These are phyloP conservation scores for Champsocephalus gunnari DNA, from an alignment of 2,797 vertebrate species.

Conservation along the genomic window DNA sequence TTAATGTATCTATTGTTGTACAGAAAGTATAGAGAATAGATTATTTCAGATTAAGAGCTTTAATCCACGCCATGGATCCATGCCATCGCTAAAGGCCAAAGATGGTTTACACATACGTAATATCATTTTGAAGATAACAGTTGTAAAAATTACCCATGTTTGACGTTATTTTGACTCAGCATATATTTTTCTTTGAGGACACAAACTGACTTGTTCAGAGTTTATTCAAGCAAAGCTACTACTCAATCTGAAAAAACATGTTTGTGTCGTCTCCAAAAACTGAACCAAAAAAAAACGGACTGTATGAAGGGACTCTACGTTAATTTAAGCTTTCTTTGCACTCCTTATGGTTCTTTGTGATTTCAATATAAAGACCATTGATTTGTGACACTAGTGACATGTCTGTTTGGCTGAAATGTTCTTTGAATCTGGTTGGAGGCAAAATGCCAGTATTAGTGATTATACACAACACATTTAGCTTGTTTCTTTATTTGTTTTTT, in stretches of 20 bases:
- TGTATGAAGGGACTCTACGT: conserved; percentile 38
- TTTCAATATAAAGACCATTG: conserved; percentile 9
- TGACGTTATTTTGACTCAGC: conserved; percentile 27
- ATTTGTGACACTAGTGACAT: conserved; percentile 33
- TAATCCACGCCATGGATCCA: conserved; percentile 25
- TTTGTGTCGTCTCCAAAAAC: conserved; percentile 17
- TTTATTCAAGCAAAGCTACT: conserved; percentile 20
- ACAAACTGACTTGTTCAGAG: conserved; percentile 28
- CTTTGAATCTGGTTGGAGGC: conserved; percentile 32
- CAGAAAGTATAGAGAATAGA: conserved; percentile 58
- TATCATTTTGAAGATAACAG: conserved; percentile 30
- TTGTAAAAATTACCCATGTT: conserved; percentile 11
- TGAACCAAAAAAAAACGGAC: conserved; percentile 54
- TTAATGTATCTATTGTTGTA: conserved; percentile 73
- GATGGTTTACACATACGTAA: conserved; percentile 23
- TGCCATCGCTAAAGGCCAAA: conserved; percentile 37
- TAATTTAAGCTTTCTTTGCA: conserved; percentile 52
- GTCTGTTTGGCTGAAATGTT: conserved; percentile 19
- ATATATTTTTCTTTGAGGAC: conserved; percentile 43
- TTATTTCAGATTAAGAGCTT: conserved; percentile 53
- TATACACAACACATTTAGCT: conserved; percentile 4
- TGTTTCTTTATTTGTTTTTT: neutral
- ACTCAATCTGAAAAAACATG: conserved; percentile 3
- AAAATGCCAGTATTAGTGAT: conserved; percentile 44
- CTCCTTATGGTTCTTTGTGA: conserved; percentile 20